These are phyloP conservation scores for Batillaria attramentaria DNA, from an alignment of 1,140 invertebrate genomes.

Conservation along the genomic window DNA sequence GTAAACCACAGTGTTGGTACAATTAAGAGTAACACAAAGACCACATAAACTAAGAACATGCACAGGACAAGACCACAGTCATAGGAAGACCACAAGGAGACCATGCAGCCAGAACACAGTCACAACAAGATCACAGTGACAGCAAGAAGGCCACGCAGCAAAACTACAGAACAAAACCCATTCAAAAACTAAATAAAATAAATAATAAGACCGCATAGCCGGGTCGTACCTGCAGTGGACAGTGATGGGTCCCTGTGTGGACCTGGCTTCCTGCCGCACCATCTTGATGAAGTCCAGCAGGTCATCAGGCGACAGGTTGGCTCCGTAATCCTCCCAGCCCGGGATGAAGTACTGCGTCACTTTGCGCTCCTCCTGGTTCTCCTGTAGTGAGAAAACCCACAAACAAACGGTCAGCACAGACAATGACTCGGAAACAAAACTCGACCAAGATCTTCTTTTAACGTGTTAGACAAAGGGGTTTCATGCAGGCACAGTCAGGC, in stretches of 20 bases:
- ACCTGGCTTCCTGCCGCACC: constrained; percentile 43
- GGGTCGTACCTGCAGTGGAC: constrained; percentile 60
- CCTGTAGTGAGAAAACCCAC: not conserved
- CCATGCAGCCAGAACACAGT: too few species aligned
- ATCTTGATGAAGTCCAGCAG: constrained; percentile 48
- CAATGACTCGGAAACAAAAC: not conserved
- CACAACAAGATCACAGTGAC: constrained; percentile 7
- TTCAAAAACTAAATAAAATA: too few species aligned
- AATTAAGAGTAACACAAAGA: too few species aligned
- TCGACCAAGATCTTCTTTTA: not conserved
- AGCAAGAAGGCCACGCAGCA: too few species aligned
- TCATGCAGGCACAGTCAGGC: too few species aligned
- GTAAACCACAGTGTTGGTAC: too few species aligned
- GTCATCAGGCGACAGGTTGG: constrained; percentile 45
- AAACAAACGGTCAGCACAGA: not conserved
- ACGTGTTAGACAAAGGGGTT: too few species aligned
- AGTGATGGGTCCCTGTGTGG: constrained; percentile 42
- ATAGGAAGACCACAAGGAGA: too few species aligned
- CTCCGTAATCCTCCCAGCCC: constrained; percentile 53
- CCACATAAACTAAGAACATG: too few species aligned
- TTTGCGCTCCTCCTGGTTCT: constrained; percentile 34
- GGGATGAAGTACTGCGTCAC: constrained; percentile 54
- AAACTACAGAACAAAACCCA: too few species aligned
- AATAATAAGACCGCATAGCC: too few species aligned
- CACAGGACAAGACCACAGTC: too few species aligned